Evolutionary conservation across 1,140 invertebrate species (phyloP).

Genomic region (Protaetia brevitarsis): DNA sequence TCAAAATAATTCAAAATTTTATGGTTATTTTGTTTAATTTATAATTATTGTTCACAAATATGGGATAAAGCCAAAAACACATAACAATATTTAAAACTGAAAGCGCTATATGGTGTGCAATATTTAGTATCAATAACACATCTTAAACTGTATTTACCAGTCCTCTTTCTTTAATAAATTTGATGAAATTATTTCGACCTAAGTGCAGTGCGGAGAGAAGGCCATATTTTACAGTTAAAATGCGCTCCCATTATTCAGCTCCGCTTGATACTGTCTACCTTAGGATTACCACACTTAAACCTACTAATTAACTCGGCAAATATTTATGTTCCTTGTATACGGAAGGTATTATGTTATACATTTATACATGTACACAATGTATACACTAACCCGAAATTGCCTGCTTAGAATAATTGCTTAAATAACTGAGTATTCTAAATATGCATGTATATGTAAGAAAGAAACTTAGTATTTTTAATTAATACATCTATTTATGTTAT

Average conservation of each 20-base stretch:
- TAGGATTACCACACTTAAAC: constrained; percentile 11
- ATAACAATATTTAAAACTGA: too few relatives aligned
- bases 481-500: too few relatives aligned
- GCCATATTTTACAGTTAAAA: constrained; percentile 8
- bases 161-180: too few relatives aligned
- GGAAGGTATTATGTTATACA: neutral
- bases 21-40: too few relatives aligned
- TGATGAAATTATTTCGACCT: neutral
- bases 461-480: too few relatives aligned
- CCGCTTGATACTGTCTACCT: constrained; percentile 6
- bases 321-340: neutral
- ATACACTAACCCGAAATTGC: neutral
- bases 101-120: too few relatives aligned
- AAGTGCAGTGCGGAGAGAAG: neutral
- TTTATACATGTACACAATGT: neutral
- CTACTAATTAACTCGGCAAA: constrained; percentile 15
- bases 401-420: neutral
- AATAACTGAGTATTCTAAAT: neutral
- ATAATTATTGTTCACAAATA: too few relatives aligned
- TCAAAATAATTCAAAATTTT: too few relatives aligned
- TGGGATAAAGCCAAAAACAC: too few relatives aligned
- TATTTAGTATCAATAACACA: too few relatives aligned
- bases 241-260: constrained; percentile 7
- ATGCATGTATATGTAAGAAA: too few relatives aligned
- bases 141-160: too few relatives aligned